Conservation (phyloP, 2,888 invertebrate species). For the Hylaea fasciaria region DNA sequence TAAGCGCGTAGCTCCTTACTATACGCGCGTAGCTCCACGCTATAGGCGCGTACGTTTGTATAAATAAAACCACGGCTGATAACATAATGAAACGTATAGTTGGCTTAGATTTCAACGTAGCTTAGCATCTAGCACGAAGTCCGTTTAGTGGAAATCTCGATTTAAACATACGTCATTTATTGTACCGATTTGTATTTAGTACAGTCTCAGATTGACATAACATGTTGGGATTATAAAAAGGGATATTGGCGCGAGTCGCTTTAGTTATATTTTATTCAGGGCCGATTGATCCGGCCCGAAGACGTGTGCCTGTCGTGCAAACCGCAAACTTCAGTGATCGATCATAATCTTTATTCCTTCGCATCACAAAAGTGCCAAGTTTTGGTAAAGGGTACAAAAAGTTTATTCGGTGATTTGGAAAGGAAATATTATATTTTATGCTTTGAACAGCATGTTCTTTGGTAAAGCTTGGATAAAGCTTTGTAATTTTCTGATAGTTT, state of each 20-base stretch:
- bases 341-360: slow-evolving; percentile 30
- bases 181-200: too few species aligned
- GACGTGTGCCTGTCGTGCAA: slow-evolving; percentile 25
- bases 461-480: not conserved
- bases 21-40: too few species aligned
- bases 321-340: slow-evolving; percentile 27
- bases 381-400: slow-evolving; percentile 27
- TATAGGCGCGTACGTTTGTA: too few species aligned
- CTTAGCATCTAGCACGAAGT: too few species aligned
- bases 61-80: too few species aligned
- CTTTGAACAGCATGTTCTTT: not conserved
- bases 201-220: not conserved
- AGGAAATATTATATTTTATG: slow-evolving; percentile 16
- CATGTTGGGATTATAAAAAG: too few species aligned
- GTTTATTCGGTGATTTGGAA: slow-evolving; percentile 22
- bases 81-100: too few species aligned
- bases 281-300: not conserved
- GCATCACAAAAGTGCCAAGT: slow-evolving; percentile 22
- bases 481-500: not conserved
- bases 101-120: too few species aligned
- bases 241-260: too few species aligned
- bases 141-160: too few species aligned
- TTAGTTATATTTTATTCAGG: slow-evolving; percentile 19
- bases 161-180: too few species aligned
- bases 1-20: too few species aligned